Conservation (phyloP, 2,888 invertebrate species). For the Steinernema hermaphroditum region DNA sequence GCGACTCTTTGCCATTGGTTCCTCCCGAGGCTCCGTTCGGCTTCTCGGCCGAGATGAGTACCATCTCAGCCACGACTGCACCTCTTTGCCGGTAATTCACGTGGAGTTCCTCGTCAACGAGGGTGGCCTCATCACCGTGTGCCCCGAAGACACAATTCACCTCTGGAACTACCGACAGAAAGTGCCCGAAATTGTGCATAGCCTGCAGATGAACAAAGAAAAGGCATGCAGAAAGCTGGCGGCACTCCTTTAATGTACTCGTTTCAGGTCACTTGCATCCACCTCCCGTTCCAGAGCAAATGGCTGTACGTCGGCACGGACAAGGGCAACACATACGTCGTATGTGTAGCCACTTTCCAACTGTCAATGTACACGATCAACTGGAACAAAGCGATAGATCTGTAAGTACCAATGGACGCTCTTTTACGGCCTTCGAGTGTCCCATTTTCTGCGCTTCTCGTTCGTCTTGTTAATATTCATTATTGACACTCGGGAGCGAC, state of each 20-base stretch:
- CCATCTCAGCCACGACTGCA: slow-evolving; percentile 79
- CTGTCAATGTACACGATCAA: slow-evolving; percentile 97
- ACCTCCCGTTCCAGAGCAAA: slow-evolving; percentile 93
- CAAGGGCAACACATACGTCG: slow-evolving; percentile 90
- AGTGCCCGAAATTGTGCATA: slow-evolving; percentile 86
- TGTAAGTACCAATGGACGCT: slow-evolving; percentile 72
- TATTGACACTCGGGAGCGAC: slow-evolving; percentile 24
- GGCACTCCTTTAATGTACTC: neutral
- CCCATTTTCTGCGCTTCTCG: neutral
- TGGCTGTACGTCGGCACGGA: slow-evolving; percentile 98
- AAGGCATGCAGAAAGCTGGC: neutral
- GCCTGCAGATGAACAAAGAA: slow-evolving; percentile 83
- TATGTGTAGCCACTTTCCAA: slow-evolving; percentile 91
- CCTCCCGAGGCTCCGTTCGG: slow-evolving; percentile 55
- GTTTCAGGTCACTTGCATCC: slow-evolving; percentile 83
- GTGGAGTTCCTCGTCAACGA: slow-evolving; percentile 94
- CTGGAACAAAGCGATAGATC: slow-evolving; percentile 99
- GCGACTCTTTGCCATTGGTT: slow-evolving; percentile 91
- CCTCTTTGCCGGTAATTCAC: slow-evolving; percentile 78
- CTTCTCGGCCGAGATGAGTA: slow-evolving; percentile 95
- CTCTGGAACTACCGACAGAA: slow-evolving; percentile 92
- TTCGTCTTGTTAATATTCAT: slow-evolving; percentile 24
- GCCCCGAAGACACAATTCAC: slow-evolving; percentile 92
- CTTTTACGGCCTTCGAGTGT: neutral
- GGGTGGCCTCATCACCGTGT: slow-evolving; percentile 90